phyloP scores from a whole-genome alignment of 2,888 invertebrate species.

The Dexiosoma caninum region DNA sequence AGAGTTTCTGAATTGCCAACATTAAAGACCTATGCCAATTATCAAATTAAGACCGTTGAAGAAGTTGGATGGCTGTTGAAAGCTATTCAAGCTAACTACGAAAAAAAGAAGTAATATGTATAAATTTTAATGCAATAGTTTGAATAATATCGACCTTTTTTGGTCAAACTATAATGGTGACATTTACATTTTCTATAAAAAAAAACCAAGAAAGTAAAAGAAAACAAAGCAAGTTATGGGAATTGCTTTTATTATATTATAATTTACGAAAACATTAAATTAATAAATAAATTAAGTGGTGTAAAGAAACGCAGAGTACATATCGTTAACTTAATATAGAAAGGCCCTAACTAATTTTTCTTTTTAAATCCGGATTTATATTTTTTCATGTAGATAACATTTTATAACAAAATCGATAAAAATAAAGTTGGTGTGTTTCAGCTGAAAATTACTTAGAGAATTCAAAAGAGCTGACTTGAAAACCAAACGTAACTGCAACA shows the following conservation, averaged over 20 bases:
- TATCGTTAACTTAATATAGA: no score
- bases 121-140: constrained; percentile 20
- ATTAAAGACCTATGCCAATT: constrained; percentile 85
- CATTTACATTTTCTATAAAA: constrained; percentile 32
- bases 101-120: constrained; percentile 73
- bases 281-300: constrained; percentile 44
- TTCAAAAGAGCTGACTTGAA: no score
- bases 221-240: background rate
- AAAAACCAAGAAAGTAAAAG: constrained; percentile 6
- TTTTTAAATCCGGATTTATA: no score
- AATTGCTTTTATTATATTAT: constrained; percentile 53
- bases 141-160: constrained; percentile 23
- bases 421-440: no score
- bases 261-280: constrained; percentile 35
- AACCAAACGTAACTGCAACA: no score
- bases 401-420: no score
- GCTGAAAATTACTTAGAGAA: no score
- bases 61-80: constrained; percentile 85
- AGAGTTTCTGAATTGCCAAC: constrained; percentile 85
- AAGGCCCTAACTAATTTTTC: no score
- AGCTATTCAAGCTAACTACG: constrained; percentile 80
- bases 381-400: no score
- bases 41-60: constrained; percentile 85
- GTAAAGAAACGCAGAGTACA: background rate
- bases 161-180: constrained; percentile 26